Evolutionary conservation across 2,888 invertebrate species (phyloP), one percentile per base, ranked within the genome.

Genomic region (Tenthredo scrophulariae): DNA sequence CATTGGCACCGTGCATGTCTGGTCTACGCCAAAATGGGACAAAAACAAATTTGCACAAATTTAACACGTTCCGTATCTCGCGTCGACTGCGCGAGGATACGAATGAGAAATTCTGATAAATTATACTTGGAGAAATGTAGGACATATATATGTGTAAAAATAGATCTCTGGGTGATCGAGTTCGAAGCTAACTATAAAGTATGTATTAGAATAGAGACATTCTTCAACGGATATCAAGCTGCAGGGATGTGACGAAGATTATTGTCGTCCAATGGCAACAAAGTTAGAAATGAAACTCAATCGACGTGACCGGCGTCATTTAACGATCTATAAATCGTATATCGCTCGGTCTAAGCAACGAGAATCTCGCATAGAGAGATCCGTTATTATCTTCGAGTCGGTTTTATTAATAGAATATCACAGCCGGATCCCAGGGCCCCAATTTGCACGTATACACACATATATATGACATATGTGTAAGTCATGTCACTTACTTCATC

Each of bases 391-490:
- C 83, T 83, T 33, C 22, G 46, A 50, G 67, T 67, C 40, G 26
- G 67, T 46, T 70, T 46, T 83, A 83, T 83, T 83, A 67, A 83
- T 83, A 83, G 83, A 83, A 43, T 67, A 67, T 65, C 83, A 83
- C 67, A 83, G 65, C 67, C 70, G 70, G 83, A 46, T 83, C 83
- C 83, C 83, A 83, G 83, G 29, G 43, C 65, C n/a, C 83, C 83
- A 46, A 83, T 83, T 83, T 67, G 83, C 70, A 58, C 65, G 37
- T 29, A 83, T 46, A 79, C 2, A 77, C 29, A 77, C 22, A 10
- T 29, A 26, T 29, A 5, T 18, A 54, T 54, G n/a, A 26, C 22
- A 62, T n/a, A 1, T 33, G 33, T 22, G 46, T 22, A 75, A 54
- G 54, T 3, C 80, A 37, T 83, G 83, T 83, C 67, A 70, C 70